Percentiles rank a stretch among this genome's conserved stretches.
Evolutionary conservation across 2,113 vertebrate genomes (phyloP).

Genomic region (Pangasianodon gigas): DNA sequence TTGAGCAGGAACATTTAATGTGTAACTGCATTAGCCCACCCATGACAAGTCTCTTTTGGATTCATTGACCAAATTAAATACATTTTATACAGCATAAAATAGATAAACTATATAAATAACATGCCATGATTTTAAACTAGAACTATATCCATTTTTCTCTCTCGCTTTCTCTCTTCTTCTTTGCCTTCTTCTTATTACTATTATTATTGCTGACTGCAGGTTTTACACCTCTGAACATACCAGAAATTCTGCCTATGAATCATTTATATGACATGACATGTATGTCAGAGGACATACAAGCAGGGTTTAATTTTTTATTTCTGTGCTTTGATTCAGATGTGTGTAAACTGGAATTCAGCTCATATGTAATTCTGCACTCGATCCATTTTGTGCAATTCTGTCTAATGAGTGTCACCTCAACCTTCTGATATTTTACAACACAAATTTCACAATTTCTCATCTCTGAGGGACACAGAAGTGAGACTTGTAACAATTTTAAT

Average conservation of each 20-base stretch:
- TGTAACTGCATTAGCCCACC: not conserved
- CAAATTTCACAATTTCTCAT: not conserved
- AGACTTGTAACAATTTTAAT: constrained; percentile 34
- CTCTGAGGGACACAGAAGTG: constrained; percentile 12
- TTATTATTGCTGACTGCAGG: not conserved
- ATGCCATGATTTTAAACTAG: not conserved
- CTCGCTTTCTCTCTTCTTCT: not conserved
- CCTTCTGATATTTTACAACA: constrained; percentile 40
- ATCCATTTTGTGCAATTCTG: not conserved
- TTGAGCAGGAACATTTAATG: not conserved
- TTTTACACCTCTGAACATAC: not conserved
- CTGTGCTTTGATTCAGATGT: not conserved
- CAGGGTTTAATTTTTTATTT: not conserved
- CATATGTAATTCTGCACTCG: not conserved
- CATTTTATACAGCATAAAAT: not conserved
- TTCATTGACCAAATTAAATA: not conserved
- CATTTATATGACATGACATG: too few relatives aligned
- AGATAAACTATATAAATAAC: not conserved
- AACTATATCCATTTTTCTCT: not conserved
- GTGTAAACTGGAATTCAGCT: not conserved
- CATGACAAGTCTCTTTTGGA: not conserved
- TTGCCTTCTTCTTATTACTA: not conserved
- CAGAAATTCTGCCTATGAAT: not conserved
- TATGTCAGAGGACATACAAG: not conserved
- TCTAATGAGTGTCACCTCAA: constrained; percentile 21